Base-by-base conservation (phyloP, 2,113 vertebrate genomes). In the Ophthalmolycus amberensis region DNA sequence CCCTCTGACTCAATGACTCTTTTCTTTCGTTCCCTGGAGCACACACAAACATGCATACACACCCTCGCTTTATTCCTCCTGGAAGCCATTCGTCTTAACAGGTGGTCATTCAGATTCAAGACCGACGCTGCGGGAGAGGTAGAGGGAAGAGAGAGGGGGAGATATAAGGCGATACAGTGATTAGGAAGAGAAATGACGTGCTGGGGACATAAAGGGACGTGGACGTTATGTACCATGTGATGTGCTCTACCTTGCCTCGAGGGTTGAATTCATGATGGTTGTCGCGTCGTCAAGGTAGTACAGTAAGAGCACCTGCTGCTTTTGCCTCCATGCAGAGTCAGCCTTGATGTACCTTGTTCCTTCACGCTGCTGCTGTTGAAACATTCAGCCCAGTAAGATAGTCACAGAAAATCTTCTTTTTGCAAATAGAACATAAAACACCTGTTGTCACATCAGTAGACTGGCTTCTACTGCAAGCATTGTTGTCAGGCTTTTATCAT, bases 61-160 rank as follows among this genome's bases (percentile, higher is more conserved):
- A 68, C 68, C 34, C 58, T 54, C 12, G 20, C 77, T 86, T 76
- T 72, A 78, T 84, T 76, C n/a, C 72, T 66, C 67, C 40, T 10
- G 68, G 71, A 87, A 73, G 88, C 82, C 25, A 75, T 88, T 85
- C 58, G 62, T 86, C 83, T 87, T 70, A 85, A 86, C 91, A 92
- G 90, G 88, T 92, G 92, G 85, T 90, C 91, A 91, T 92, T 94
- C 87, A 88, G 82, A 94, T 91, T 90, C 90, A 84, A 71, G 91
- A 73, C 84, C 68, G 83, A 20, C 79, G 16, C 87, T 81, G 84
- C 63, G 12, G 22, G 76, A 80, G 83, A 82, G 69, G 77, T 76
- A 66, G 44, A 40, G 67, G 15, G 54, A 44, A 22, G 22, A 14
- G 73, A 29, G 14, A 25, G 1, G 22, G 59, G 40, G 46, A 22